Percentiles rank a stretch among this genome's conserved stretches.
These are phyloP conservation scores for Pocillopora grandis DNA, from an alignment of 92 coral and sea anemone species.

Conservation along the genomic window DNA sequence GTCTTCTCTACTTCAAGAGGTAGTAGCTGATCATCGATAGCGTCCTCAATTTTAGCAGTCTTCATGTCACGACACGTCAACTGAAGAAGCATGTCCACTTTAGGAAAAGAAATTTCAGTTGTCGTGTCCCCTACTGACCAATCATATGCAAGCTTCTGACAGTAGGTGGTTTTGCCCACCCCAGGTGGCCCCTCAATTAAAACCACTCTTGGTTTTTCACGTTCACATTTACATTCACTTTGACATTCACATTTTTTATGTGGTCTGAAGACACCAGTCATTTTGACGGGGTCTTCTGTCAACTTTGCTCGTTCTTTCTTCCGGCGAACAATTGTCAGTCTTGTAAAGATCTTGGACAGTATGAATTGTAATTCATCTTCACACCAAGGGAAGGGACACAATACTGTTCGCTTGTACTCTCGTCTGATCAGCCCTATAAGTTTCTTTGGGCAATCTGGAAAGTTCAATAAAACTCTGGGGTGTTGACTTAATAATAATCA, in stretches of 20 bases:
- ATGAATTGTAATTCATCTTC: too few relatives aligned
- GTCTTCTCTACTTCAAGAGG: not conserved
- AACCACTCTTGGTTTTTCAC: slow-evolving; percentile 10
- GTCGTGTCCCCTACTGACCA: slow-evolving; percentile 16
- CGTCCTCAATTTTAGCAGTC: not conserved
- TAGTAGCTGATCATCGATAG: slow-evolving; percentile 24
- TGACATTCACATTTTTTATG: not conserved
- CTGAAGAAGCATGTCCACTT: too few relatives aligned
- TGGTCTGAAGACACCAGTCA: slow-evolving; percentile 14
- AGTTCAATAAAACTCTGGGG: too few relatives aligned
- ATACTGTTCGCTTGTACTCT: too few relatives aligned
- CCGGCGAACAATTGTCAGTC: too few relatives aligned
- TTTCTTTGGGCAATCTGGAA: too few relatives aligned
- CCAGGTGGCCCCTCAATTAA: slow-evolving; percentile 31
- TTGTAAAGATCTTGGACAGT: too few relatives aligned
- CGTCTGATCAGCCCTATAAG: too few relatives aligned
- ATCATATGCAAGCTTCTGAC: slow-evolving; percentile 35
- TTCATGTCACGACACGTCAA: too few relatives aligned
- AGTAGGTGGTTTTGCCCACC: slow-evolving; percentile 25
- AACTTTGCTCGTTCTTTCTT: too few relatives aligned
- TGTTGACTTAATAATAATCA: too few relatives aligned
- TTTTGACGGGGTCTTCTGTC: not conserved
- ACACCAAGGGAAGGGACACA: too few relatives aligned
- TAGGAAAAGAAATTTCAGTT: not conserved
- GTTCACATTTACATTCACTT: not conserved